Base-by-base conservation (phyloP, 2,888 invertebrate species). In the Galeruca laticollis region DNA sequence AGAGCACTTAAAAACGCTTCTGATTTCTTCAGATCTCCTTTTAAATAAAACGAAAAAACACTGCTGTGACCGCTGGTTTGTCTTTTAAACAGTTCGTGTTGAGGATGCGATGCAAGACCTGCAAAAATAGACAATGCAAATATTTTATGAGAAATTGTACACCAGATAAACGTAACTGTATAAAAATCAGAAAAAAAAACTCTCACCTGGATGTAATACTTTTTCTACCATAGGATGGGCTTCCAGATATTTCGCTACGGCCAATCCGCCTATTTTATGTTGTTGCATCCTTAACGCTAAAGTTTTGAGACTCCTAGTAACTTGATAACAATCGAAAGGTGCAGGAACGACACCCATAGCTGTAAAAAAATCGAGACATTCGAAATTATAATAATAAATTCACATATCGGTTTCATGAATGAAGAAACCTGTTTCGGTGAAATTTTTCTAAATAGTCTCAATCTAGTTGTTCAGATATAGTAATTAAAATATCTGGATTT, bases 271-370 rank as follows among this genome's bases (percentile, higher is more conserved):
- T 72, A 89, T 89, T 86, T 92, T 93, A 84, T 98, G 97, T 76
- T 93, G 91, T 75, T 93, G 90, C 98, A 99, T 98, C 65, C 99
- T 89, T 31, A 99, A 79, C 5, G 94, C 92, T 31, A 99, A 87
- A 0, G 99, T 99, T 87, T 98, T 99, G 70, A 99, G 86, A 80
- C 98, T 96, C 73, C 97, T 90, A 82, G 95, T 96, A 0, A 98
- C 97, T 82, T 97, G 88, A 83, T 92, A 95, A 84, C 99, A 98
- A 84, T 99, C 99, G 83, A 98, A 97, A 0, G 99, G 97, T 0
- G 98, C 95, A 1, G 99, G 98, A 13, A 99, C 93, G 51, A 94
- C 91, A 62, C 99, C 99, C 88, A 94, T 90, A 4, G 96, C 95
- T 86, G 69, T 83, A 87, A 79, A 78, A 67, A 71, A 69, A 56